phyloP scores from a whole-genome alignment of 1,140 invertebrate genomes.

The Venturia canescens region DNA sequence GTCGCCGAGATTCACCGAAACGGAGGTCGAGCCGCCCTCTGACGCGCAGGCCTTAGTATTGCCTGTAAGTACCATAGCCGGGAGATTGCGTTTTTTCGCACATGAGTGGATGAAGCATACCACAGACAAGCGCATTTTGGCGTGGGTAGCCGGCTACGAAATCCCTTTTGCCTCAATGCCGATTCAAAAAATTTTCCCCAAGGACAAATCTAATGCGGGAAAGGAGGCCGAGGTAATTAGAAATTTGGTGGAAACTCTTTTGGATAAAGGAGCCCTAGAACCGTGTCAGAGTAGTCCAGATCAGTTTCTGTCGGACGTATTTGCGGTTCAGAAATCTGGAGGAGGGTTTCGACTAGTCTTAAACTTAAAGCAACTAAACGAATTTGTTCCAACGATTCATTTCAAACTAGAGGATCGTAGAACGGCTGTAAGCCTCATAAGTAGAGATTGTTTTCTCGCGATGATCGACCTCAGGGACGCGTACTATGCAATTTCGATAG shows the following conservation, averaged over 20 bases:
- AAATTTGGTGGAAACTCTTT: not conserved
- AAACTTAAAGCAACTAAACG: slow-evolving; percentile 30
- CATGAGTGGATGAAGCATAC: not conserved
- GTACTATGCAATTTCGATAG: slow-evolving; percentile 41
- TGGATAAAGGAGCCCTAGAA: not conserved
- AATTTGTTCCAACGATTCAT: slow-evolving; percentile 27
- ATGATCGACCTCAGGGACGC: slow-evolving; percentile 46
- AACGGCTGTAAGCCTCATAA: slow-evolving; percentile 29
- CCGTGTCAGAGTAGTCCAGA: not conserved
- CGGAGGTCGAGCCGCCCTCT: not conserved
- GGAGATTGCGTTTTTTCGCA: not conserved
- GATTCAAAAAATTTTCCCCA: not conserved
- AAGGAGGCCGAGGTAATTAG: not conserved
- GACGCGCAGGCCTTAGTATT: not conserved
- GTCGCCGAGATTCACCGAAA: not conserved
- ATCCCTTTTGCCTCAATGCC: not conserved
- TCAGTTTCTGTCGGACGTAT: slow-evolving; percentile 47
- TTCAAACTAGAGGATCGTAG: slow-evolving; percentile 48
- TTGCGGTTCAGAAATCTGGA: slow-evolving; percentile 43
- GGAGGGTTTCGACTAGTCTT: slow-evolving; percentile 43
- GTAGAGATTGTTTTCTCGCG: slow-evolving; percentile 23
- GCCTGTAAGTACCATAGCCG: slow-evolving; percentile 18
- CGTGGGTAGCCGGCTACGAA: not conserved
- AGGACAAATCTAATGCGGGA: not conserved
- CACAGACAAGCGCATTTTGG: too few relatives aligned